Conservation (phyloP, 2,113 vertebrate species). For the Notothenia coriiceps region DNA sequence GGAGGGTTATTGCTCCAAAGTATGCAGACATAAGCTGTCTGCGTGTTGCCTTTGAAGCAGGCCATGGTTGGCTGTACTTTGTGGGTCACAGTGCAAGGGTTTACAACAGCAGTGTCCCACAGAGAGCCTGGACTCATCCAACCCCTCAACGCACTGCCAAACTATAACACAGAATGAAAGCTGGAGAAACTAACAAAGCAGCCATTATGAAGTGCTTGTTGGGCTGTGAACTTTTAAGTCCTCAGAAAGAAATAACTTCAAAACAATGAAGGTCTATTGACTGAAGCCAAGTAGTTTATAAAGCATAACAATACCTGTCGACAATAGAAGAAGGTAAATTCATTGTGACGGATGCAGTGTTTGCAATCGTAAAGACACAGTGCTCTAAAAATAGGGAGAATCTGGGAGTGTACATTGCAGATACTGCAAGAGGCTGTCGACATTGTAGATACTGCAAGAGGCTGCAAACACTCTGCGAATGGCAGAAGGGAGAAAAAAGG, state of each 20-base stretch:
- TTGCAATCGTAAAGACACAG: not conserved
- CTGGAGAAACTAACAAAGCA: slow-evolving; percentile 27
- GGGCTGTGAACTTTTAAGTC: not conserved
- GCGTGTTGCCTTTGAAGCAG: slow-evolving; percentile 62
- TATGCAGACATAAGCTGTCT: slow-evolving; percentile 63
- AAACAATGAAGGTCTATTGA: not conserved
- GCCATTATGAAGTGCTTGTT: slow-evolving; percentile 4
- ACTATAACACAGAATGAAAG: slow-evolving; percentile 20
- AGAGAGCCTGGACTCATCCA: slow-evolving; percentile 32
- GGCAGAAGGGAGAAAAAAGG: no score
- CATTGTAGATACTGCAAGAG: not conserved
- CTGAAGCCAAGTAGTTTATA: not conserved
- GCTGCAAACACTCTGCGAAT: no score
- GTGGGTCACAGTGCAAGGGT: slow-evolving; percentile 60
- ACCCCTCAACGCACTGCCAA: slow-evolving; percentile 22
- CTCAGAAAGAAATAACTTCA: not conserved
- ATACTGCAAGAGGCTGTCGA: not conserved
- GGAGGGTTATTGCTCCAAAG: slow-evolving; percentile 51
- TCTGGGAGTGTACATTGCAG: not conserved
- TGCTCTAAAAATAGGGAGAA: not conserved
- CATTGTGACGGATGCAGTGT: not conserved
- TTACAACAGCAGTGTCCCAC: slow-evolving; percentile 59
- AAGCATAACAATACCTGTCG: not conserved
- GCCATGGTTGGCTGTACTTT: slow-evolving; percentile 46
- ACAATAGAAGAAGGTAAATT: not conserved